A percentile compares a stretch with the other conserved stretches of the same genome.
Evolutionary conservation across 2,113 vertebrate genomes (phyloP).

Genomic region (Bucco capensis): DNA sequence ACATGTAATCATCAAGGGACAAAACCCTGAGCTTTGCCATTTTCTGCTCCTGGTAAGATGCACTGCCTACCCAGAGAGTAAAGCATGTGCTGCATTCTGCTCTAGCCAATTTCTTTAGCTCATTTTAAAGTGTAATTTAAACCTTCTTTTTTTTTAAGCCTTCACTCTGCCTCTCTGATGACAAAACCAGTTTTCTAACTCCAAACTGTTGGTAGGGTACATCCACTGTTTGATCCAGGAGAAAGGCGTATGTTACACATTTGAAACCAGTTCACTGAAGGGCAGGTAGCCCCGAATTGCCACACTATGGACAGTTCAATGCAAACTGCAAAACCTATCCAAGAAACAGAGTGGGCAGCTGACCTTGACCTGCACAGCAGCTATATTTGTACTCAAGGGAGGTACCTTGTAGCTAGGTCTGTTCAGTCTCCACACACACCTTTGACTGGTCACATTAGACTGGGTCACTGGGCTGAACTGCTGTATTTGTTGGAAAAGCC

Average conservation of each 20-base stretch:
- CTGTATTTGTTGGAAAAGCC: not conserved
- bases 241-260: not conserved
- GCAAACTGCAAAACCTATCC: not conserved
- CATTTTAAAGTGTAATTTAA: constrained; percentile 33
- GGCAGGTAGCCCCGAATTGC: not conserved
- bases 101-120: not conserved
- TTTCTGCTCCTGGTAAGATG: not conserved
- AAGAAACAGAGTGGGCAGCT: not conserved
- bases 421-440: too few species aligned
- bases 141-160: not conserved
- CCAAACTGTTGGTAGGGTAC: not conserved
- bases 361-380: not conserved
- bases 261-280: not conserved
- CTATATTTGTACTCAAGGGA: not conserved
- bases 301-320: not conserved
- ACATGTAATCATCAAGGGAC: not conserved
- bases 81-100: not conserved
- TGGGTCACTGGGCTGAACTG: not conserved
- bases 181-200: not conserved
- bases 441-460: not conserved
- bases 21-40: not conserved
- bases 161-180: not conserved
- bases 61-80: not conserved
- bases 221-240: not conserved
- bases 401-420: not conserved